Conservation (phyloP, 2,797 vertebrate species). For the Micromesistius poutassou region DNA sequence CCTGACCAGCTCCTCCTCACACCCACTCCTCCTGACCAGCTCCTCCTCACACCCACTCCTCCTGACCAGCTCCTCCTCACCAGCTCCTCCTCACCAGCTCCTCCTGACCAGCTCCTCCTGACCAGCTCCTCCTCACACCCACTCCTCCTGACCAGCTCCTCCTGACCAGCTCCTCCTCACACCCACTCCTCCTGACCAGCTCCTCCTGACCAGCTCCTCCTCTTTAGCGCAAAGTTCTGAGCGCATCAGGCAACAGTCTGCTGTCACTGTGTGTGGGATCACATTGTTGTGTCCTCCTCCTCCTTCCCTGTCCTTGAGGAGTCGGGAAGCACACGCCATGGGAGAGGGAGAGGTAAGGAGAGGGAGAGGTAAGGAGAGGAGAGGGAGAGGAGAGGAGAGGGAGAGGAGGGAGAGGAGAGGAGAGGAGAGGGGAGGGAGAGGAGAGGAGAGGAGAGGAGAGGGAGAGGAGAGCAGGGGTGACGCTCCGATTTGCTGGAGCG, state of each 20-base stretch:
- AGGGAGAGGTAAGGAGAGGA: too few relatives aligned
- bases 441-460: background rate
- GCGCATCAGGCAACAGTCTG: background rate
- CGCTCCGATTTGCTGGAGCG: background rate
- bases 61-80: too few relatives aligned
- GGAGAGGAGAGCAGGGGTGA: background rate
- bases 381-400: too few relatives aligned
- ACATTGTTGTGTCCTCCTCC: background rate
- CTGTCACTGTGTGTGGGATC: background rate
- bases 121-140: too few relatives aligned
- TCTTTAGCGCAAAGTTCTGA: background rate
- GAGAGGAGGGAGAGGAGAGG: background rate
- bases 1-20: too few relatives aligned
- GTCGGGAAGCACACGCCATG: background rate
- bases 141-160: too few relatives aligned
- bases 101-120: too few relatives aligned
- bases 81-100: background rate
- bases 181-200: background rate
- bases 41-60: background rate
- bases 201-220: too few relatives aligned
- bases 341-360: background rate
- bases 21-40: background rate
- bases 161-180: too few relatives aligned
- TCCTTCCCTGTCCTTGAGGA: background rate
- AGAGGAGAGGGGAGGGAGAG: background rate